Evolutionary conservation across 2,888 invertebrate species (phyloP).

Genomic region (Chrysotoxum bicinctum): DNA sequence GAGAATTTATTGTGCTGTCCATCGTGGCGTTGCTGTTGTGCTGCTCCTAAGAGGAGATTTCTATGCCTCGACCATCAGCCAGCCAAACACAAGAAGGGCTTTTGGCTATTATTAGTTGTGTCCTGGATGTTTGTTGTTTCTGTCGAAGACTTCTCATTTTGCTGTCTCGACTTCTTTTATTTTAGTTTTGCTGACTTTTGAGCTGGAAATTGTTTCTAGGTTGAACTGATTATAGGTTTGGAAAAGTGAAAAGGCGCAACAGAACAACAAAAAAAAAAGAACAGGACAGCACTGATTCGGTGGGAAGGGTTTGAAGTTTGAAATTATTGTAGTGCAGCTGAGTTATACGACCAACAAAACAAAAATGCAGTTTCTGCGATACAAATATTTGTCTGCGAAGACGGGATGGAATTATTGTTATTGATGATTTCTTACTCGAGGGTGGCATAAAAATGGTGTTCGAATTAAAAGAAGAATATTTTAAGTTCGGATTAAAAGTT

Average conservation of each 20-base stretch:
- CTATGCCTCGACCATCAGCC: not conserved
- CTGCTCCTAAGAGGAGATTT: not conserved
- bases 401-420: conserved; percentile 5
- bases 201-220: conserved; percentile 52
- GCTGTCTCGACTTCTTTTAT: conserved; percentile 16
- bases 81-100: conserved; percentile 42
- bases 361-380: conserved; percentile 16
- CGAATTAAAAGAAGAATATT: conserved; percentile 12
- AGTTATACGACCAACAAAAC: conserved; percentile 6
- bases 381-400: conserved; percentile 9
- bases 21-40: conserved; percentile 42
- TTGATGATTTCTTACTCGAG: conserved; percentile 34
- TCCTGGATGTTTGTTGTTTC: conserved; percentile 68
- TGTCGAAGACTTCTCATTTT: conserved; percentile 51
- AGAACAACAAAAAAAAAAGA: not conserved
- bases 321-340: conserved; percentile 1
- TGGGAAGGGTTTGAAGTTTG: conserved; percentile 30
- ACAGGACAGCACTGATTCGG: not conserved
- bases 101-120: conserved; percentile 74
- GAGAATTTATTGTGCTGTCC: conserved; percentile 74
- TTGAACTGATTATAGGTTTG: conserved; percentile 68
- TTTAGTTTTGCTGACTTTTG: not conserved
- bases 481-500: not conserved
- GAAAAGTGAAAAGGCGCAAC: conserved; percentile 66
- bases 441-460: conserved; percentile 28